Base-by-base conservation (phyloP, 1,140 invertebrate genomes). In the Linepithema humile region DNA sequence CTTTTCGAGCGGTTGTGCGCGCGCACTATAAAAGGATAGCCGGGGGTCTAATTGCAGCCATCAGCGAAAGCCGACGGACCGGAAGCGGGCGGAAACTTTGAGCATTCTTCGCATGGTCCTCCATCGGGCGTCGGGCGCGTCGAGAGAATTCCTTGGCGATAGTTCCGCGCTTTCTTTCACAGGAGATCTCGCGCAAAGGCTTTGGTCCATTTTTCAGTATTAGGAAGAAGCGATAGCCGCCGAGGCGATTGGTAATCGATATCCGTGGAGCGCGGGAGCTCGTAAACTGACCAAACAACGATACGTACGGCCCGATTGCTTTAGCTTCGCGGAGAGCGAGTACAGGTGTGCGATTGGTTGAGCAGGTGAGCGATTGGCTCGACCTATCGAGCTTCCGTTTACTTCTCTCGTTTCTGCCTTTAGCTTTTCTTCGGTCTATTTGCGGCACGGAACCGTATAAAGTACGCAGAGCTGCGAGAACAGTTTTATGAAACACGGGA, bases 231-330 rank as follows among this genome's bases (percentile, higher is more conserved):
- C 62, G 64, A 84, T 77, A 72, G 75, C 74, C 64, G 64, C 75
- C n/a, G 57, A 82, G 43, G 40, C 64, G 83, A 88, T 85, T 70
- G 87, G 83, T 88, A 88, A 88, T 88, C 87, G 86, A 88, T 88
- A 88, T 53, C 83, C 86, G 50, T 26, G 57, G 83, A 83, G 43
- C 45, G 77, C 59, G 82, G 9, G 59, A 67, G 73, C 86, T 86
- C 86, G 86, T 87, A 87, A 87, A 87, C 85, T 87, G 86, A 59
- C 85, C 85, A 86, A 88, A 88, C 85, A 88, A 88, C 86, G 86
- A 87, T 85, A 86, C 78, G 84, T 83, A 83, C 64, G 43, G 64
- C 65, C 60, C 85, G 86, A 88, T 87, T 88, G 85, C 82, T 88
- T 84, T 80, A 84, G 73, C 85, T 70, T 60, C 45, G 69, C 43